These are phyloP conservation scores for Protonemura montana DNA, from an alignment of 2,888 invertebrate genomes.

Conservation along the genomic window DNA sequence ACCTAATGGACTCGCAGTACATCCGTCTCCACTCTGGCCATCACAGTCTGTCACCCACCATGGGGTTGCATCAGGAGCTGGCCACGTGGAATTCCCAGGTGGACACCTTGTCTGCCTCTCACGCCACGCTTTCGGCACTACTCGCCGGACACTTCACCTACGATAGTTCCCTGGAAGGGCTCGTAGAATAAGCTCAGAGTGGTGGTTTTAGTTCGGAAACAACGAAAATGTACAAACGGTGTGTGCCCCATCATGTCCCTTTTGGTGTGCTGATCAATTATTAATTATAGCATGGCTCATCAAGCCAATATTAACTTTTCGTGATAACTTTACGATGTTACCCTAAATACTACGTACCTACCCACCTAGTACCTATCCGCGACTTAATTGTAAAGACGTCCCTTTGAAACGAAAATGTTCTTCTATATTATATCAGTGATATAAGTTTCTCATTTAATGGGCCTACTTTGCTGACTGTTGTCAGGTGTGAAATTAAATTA, in stretches of 20 bases:
- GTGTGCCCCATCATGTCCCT: not conserved
- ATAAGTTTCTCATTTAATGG: not conserved
- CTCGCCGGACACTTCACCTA: slow-evolving; percentile 57
- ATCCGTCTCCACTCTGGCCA: slow-evolving; percentile 15
- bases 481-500: slow-evolving; percentile 9
- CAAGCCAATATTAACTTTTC: not conserved
- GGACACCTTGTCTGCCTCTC: slow-evolving; percentile 47
- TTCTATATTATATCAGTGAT: not conserved
- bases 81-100: slow-evolving; percentile 38
- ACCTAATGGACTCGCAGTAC: slow-evolving; percentile 37
- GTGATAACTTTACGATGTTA: slow-evolving; percentile 2
- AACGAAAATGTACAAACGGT: slow-evolving; percentile 12
- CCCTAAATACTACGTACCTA: not conserved
- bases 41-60: slow-evolving; percentile 26
- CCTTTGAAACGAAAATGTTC: not conserved
- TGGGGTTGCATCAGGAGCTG: slow-evolving; percentile 38
- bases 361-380: not conserved
- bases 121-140: slow-evolving; percentile 55
- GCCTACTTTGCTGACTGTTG: not conserved
- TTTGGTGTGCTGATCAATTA: slow-evolving; percentile 4
- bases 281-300: not conserved
- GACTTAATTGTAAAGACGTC: not conserved
- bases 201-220: not conserved
- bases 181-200: not conserved
- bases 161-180: slow-evolving; percentile 57